Evolutionary conservation across 2,113 vertebrate species (phyloP).

Genomic region (Calonectris borealis): DNA sequence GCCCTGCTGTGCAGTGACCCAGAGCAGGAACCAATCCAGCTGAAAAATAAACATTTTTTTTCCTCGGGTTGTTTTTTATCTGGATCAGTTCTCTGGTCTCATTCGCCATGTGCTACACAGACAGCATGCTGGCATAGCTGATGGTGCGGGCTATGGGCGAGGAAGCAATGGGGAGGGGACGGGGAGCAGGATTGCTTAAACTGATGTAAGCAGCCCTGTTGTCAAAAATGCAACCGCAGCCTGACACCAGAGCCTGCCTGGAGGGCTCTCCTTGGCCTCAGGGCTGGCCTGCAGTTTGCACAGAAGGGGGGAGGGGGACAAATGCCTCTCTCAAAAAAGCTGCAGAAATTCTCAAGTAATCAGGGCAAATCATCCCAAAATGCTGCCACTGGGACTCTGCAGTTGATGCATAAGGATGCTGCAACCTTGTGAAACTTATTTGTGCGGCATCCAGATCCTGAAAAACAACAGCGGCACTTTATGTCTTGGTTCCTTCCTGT

Average conservation of each 20-base stretch:
- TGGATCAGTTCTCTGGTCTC: not conserved
- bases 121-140: not conserved
- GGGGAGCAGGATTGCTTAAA: not conserved
- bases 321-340: not conserved
- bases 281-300: not conserved
- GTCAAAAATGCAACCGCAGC: not conserved
- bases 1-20: constrained; percentile 36
- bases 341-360: not conserved
- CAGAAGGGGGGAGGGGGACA: not conserved
- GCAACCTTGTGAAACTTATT: not conserved
- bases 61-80: not conserved
- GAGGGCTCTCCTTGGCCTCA: not conserved
- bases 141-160: not conserved
- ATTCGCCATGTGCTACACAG: not conserved
- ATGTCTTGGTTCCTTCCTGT: not conserved
- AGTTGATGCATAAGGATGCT: not conserved
- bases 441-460: not conserved
- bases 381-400: not conserved
- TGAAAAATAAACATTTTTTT: constrained; percentile 28
- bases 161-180: not conserved
- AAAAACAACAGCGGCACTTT: not conserved
- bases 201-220: not conserved
- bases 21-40: not conserved
- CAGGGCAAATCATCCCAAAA: not conserved
- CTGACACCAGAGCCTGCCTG: not conserved